These are phyloP conservation scores for Excalfactoria chinensis DNA, from an alignment of 2,113 vertebrate species.

Conservation along the genomic window DNA sequence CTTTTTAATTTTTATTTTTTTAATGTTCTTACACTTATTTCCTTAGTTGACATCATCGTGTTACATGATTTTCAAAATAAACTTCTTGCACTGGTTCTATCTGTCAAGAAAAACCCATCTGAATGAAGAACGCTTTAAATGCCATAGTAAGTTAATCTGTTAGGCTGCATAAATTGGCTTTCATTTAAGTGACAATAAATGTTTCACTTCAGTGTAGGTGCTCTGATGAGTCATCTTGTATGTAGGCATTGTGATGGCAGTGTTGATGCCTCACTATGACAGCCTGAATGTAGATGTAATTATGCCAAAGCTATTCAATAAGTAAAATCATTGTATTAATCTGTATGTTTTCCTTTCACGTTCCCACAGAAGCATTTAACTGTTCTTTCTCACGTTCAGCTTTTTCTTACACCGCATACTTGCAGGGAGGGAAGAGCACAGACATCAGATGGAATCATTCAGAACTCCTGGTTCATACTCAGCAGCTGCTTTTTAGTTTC, in stretches of 20 bases:
- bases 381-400: background rate
- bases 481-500: background rate
- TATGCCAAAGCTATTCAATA: constrained; percentile 54
- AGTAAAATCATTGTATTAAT: constrained; percentile 62
- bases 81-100: background rate
- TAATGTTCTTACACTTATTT: background rate
- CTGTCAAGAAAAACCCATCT: constrained; percentile 31
- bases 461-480: background rate
- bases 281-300: constrained; percentile 65
- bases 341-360: constrained; percentile 43
- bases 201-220: constrained; percentile 53
- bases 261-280: constrained; percentile 67
- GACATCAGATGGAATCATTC: background rate
- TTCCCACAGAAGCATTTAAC: constrained; percentile 24
- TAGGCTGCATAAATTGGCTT: constrained; percentile 55
- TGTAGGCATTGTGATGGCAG: constrained; percentile 58
- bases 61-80: background rate
- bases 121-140: constrained; percentile 59
- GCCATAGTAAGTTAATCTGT: constrained; percentile 28
- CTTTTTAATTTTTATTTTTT: fast-evolving
- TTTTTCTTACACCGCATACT: background rate
- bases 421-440: background rate
- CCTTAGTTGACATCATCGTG: background rate
- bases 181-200: constrained; percentile 65
- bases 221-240: constrained; percentile 60